Base-by-base conservation (phyloP, 1,140 invertebrate genomes). In the Macrosteles quadrilineatus region DNA sequence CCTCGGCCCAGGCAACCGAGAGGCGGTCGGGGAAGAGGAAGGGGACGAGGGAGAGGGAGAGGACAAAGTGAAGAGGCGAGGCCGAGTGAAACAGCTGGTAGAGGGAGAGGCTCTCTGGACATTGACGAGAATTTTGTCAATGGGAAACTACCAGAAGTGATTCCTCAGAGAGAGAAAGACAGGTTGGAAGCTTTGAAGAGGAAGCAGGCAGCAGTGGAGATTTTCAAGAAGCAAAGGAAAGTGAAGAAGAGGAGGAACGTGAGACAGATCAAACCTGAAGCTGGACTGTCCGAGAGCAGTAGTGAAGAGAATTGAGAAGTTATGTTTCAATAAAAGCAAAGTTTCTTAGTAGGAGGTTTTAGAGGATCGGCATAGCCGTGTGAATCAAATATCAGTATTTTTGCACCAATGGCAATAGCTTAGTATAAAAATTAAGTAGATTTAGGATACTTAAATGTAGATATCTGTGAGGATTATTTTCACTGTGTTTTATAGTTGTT, bases 121-220 rank as follows among this genome's bases (percentile, higher is more conserved):
- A 36, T 36, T 36, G 47, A 19, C 62, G 43, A 36, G 63, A 25
- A 32, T 43, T 25, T 23, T 36, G 50, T 14, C 57, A n/a, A n/a
- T n/a, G n/a, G n/a, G n/a, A n/a, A n/a, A n/a, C n/a, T n/a, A n/a
- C n/a, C 21, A 67, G 87, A 91, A 82, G 79, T 86, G 0, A 93
- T 93, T 77, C 90, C 90, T 0, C 91, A 93, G 77, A 84, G 87
- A 71, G 87, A 92, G 76, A 85, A 84, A 68, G 86, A 90, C 67
- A 86, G 87, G 78, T 80, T 82, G 67, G 83, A 85, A 74, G 79
- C 88, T 45, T 78, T 89, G 36, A 82, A 88, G 73, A 90, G 86
- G 57, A 93, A 91, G 81, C 74, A 90, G 40, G 88, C 89, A 78
- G 91, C 92, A 11, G 91, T 92, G 50, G 90, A 92, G 79, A 72